Conservation (phyloP, 2,888 invertebrate species). For the Drosophila nr. fundita region DNA sequence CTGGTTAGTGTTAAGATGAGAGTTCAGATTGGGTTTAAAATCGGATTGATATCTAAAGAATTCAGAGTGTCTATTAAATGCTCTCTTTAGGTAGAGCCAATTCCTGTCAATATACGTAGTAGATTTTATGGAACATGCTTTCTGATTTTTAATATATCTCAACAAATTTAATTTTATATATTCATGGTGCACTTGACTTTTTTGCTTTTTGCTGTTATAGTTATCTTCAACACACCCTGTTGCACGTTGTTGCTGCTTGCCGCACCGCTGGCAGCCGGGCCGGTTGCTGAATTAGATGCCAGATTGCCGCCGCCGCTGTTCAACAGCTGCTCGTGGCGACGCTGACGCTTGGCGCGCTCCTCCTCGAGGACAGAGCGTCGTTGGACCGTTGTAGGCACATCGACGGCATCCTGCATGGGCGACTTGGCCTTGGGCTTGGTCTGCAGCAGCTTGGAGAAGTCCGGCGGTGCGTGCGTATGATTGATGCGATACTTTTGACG, state of each 20-base stretch:
- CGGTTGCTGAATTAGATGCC: neutral
- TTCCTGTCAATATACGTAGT: neutral
- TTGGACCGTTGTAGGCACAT: conserved; percentile 78
- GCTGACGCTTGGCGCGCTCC: conserved; percentile 83
- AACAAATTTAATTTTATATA: conserved; percentile 16
- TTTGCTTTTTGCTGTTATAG: conserved; percentile 37
- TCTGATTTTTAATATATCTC: neutral
- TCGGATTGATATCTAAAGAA: neutral
- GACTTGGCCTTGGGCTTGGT: conserved; percentile 83
- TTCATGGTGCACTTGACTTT: conserved; percentile 7
- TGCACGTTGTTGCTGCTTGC: conserved; percentile 41
- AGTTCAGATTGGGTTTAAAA: neutral
- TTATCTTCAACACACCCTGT: conserved; percentile 69
- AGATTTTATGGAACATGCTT: neutral
- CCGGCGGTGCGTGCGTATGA: conserved; percentile 80
- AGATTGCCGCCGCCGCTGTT: conserved; percentile 49
- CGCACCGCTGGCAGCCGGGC: neutral
- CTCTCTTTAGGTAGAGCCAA: neutral
- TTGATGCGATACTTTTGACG: conserved; percentile 83
- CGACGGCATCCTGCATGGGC: conserved; percentile 83
- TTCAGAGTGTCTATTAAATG: neutral
- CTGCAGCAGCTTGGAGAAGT: conserved; percentile 83
- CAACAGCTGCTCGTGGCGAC: conserved; percentile 79
- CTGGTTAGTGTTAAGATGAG: neutral
- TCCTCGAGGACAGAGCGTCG: conserved; percentile 83